phyloP scores from a whole-genome alignment of 2,797 vertebrate genomes.

The Potorous gilbertii region DNA sequence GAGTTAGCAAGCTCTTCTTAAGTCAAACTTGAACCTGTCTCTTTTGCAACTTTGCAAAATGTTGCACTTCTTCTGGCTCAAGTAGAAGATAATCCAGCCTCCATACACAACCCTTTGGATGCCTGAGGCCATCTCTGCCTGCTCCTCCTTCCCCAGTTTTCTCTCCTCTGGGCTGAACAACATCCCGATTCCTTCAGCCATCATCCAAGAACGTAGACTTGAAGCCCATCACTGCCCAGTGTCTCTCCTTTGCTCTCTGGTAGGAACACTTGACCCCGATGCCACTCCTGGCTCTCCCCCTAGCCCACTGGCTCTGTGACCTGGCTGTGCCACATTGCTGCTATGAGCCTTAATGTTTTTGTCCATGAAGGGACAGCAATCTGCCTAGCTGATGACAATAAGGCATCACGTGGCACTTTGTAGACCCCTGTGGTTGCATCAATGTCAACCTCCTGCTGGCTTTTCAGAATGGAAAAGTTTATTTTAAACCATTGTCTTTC shows the following conservation, averaged over 20 bases:
- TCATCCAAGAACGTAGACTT: background rate
- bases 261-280: background rate
- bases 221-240: too few species aligned
- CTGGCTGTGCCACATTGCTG: too few species aligned
- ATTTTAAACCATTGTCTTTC: slow-evolving; percentile 70
- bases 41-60: background rate
- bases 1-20: background rate
- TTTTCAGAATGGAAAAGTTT: slow-evolving; percentile 55
- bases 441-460: background rate
- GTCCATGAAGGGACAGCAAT: background rate
- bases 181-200: background rate
- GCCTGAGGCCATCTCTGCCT: background rate
- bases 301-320: background rate
- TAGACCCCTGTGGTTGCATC: background rate
- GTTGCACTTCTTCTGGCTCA: background rate
- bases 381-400: background rate
- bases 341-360: background rate
- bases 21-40: too few species aligned
- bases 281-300: too few species aligned
- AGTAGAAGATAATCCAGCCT: background rate
- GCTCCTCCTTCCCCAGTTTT: background rate
- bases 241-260: background rate
- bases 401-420: background rate
- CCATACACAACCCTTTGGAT: background rate
- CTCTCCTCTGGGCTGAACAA: background rate